phyloP scores from a whole-genome alignment of 2,113 vertebrate species.

The Cranoglanis bouderius region DNA sequence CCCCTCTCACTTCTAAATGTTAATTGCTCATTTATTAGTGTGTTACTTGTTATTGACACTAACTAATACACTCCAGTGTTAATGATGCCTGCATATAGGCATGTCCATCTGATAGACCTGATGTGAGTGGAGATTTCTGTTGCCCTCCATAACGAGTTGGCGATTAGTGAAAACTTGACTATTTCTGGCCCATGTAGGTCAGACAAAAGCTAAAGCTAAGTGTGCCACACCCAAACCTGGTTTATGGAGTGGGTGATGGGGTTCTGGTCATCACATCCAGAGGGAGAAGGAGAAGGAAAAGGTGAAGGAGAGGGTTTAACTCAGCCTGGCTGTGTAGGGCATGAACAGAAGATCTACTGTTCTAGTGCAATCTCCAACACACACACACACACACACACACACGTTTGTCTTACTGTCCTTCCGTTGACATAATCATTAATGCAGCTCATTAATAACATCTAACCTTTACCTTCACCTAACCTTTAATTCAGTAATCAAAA shows the following conservation, averaged over 20 bases:
- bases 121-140: not conserved
- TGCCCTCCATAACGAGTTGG: not conserved
- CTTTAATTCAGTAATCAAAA: not conserved
- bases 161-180: not conserved
- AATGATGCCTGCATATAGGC: not conserved
- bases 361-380: conserved; percentile 37
- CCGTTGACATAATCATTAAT: not conserved
- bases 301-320: not conserved
- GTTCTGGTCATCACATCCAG: not conserved
- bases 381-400: conserved; percentile 9
- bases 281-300: not conserved
- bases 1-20: not conserved
- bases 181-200: not conserved
- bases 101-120: not conserved
- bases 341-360: conserved; percentile 69
- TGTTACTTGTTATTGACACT: not conserved
- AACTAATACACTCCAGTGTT: not conserved
- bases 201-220: not conserved
- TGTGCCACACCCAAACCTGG: conserved; percentile 37
- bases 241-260: conserved; percentile 6
- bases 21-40: conserved; percentile 3
- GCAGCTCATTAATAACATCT: not conserved
- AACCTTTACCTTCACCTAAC: too few species aligned
- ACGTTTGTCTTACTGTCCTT: conserved; percentile 10
- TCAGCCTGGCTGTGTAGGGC: not conserved